phyloP scores from a whole-genome alignment of 2,113 vertebrate species.

The Bufo gargarizans region DNA sequence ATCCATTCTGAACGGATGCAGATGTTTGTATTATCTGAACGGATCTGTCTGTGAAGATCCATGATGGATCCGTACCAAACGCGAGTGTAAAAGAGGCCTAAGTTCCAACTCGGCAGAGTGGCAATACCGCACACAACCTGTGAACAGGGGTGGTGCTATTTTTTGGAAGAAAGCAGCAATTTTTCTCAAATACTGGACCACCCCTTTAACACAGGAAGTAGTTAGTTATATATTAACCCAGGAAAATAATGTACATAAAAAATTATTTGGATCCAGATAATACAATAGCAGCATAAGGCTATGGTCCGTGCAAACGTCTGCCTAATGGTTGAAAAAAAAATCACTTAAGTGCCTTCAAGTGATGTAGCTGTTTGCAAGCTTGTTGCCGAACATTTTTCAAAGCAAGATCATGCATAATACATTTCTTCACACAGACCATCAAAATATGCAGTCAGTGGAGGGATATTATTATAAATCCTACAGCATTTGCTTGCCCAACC shows the following conservation, averaged over 20 bases:
- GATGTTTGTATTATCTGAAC: too few relatives aligned
- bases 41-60: too few relatives aligned
- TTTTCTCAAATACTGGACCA: too few relatives aligned
- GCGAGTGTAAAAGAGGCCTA: too few relatives aligned
- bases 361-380: conserved; percentile 43
- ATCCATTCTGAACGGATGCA: too few relatives aligned
- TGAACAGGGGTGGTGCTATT: too few relatives aligned
- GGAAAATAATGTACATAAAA: background rate
- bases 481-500: conserved; percentile 36
- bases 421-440: conserved; percentile 40
- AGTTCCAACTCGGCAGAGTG: too few relatives aligned
- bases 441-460: conserved; percentile 27
- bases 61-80: too few relatives aligned
- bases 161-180: too few relatives aligned
- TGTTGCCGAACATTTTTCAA: conserved; percentile 45
- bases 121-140: too few relatives aligned
- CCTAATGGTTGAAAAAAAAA: conserved; percentile 48
- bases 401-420: conserved; percentile 41
- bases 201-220: background rate
- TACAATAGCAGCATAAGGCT: conserved; percentile 21
- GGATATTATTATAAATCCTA: conserved; percentile 47
- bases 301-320: conserved; percentile 9
- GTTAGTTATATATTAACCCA: background rate
- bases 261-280: conserved; percentile 10
- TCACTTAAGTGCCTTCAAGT: conserved; percentile 51